phyloP scores from a whole-genome alignment of 2,113 vertebrate genomes.

The Limnothrissa miodon region DNA sequence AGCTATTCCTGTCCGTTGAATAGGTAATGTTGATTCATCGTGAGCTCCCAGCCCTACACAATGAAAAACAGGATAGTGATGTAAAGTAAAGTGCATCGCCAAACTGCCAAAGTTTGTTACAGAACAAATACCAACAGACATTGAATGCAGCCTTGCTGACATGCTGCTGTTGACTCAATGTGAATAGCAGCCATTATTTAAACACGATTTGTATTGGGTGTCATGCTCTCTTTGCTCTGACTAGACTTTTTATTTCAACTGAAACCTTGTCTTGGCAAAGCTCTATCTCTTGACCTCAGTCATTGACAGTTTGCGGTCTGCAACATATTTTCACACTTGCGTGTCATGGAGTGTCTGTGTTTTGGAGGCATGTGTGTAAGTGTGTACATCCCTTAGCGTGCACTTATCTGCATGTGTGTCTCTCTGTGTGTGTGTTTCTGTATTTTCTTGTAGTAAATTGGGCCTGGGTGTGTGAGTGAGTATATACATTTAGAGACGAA shows the following conservation, averaged over 20 bases:
- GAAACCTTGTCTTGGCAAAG: constrained; percentile 42
- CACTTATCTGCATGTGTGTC: not conserved
- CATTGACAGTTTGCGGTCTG: constrained; percentile 34
- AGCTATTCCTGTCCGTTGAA: not conserved
- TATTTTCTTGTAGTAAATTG: not conserved
- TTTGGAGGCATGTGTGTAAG: not conserved
- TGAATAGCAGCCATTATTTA: constrained; percentile 42
- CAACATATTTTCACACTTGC: constrained; percentile 9
- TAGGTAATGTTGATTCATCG: constrained; percentile 4
- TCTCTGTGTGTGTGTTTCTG: not conserved
- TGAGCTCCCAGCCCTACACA: not conserved
- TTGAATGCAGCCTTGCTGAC: constrained; percentile 50
- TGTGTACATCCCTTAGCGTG: not conserved
- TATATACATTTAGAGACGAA: not conserved
- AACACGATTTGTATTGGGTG: constrained; percentile 55
- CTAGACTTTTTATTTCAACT: constrained; percentile 60
- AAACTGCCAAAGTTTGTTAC: constrained; percentile 50
- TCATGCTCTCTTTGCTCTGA: constrained; percentile 56
- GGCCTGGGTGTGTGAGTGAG: not conserved
- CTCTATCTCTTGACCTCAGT: constrained; percentile 37
- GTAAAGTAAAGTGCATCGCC: constrained; percentile 31
- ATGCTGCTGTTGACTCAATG: constrained; percentile 50
- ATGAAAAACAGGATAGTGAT: constrained; percentile 19
- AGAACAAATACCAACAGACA: constrained; percentile 50
- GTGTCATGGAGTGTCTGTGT: not conserved